phyloP scores from a whole-genome alignment of 2,113 vertebrate genomes.

The Anolis carolinensis region DNA sequence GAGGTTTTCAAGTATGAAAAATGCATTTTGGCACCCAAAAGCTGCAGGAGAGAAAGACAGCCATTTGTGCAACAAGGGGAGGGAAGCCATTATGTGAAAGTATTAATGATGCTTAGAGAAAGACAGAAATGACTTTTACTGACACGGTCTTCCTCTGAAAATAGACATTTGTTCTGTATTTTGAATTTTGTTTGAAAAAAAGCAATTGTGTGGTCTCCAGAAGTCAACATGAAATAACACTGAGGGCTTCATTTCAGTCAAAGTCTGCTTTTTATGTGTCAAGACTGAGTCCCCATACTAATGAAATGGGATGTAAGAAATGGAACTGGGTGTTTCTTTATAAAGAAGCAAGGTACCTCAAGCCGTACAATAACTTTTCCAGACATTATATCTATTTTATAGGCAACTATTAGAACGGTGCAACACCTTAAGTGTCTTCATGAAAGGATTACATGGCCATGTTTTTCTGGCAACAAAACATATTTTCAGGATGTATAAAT shows the following conservation, averaged over 20 bases:
- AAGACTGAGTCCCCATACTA: not conserved
- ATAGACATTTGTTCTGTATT: not conserved
- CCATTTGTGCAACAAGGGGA: not conserved
- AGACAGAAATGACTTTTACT: conserved; percentile 16
- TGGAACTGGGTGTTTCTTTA: not conserved
- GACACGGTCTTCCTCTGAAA: conserved; percentile 29
- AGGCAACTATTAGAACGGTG: not conserved
- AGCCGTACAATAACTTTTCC: not conserved
- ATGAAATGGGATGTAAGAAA: not conserved
- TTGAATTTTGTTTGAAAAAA: conserved; percentile 2
- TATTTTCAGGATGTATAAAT: not conserved
- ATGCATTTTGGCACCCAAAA: conserved; percentile 37
- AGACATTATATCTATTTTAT: not conserved
- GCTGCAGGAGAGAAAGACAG: conserved; percentile 44
- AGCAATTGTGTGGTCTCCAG: conserved; percentile 6
- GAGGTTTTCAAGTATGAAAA: conserved; percentile 54
- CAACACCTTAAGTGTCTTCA: not conserved
- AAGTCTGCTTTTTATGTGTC: not conserved
- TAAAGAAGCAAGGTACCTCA: not conserved
- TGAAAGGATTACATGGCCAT: not conserved
- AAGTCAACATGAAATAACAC: conserved; percentile 10
- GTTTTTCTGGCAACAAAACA: not conserved
- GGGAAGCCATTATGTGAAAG: conserved; percentile 35
- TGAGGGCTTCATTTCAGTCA: not conserved
- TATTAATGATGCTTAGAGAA: conserved; percentile 14